Conservation (phyloP, 1,140 invertebrate species). For the Nilaparvata lugens region DNA sequence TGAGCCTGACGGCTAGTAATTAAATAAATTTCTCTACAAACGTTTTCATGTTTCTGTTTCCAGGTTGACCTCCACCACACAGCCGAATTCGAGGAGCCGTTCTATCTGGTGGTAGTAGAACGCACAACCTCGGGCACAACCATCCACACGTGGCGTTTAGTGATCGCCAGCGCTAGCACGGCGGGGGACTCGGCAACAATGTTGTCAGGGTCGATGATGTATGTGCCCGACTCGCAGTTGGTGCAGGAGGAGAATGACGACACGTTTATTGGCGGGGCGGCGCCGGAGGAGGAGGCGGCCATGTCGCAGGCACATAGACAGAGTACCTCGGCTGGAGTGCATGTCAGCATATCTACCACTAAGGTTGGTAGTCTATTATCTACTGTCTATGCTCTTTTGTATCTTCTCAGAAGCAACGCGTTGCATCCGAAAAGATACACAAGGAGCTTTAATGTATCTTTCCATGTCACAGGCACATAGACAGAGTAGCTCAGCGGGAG, state of each 20-base stretch:
- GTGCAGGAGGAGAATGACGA: constrained; percentile 69
- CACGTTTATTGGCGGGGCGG: neutral
- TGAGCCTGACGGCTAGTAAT: no score
- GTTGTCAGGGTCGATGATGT: constrained; percentile 64
- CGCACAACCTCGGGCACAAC: constrained; percentile 73
- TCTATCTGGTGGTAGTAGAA: constrained; percentile 89
- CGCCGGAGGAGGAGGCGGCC: constrained; percentile 23
- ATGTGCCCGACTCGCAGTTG: constrained; percentile 80
- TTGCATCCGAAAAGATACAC: no score
- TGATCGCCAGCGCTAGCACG: constrained; percentile 70
- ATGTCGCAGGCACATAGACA: no score
- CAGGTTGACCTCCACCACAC: constrained; percentile 83
- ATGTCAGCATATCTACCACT: constrained; percentile 53
- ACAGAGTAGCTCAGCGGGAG: no score
- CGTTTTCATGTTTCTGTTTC: constrained; percentile 68
- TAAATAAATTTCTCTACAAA: no score
- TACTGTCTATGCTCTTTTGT: neutral
- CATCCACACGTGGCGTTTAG: constrained; percentile 91
- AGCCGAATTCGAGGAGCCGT: constrained; percentile 85
- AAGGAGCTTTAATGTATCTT: no score
- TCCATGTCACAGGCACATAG: no score
- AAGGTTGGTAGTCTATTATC: constrained; percentile 38
- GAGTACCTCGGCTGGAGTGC: no score
- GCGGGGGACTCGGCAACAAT: no score
- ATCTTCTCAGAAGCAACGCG: no score